Percentiles rank a stretch among this genome's conserved stretches.
These are phyloP conservation scores for Alectoris magna DNA, from an alignment of 2,797 vertebrate species.

Conservation along the genomic window DNA sequence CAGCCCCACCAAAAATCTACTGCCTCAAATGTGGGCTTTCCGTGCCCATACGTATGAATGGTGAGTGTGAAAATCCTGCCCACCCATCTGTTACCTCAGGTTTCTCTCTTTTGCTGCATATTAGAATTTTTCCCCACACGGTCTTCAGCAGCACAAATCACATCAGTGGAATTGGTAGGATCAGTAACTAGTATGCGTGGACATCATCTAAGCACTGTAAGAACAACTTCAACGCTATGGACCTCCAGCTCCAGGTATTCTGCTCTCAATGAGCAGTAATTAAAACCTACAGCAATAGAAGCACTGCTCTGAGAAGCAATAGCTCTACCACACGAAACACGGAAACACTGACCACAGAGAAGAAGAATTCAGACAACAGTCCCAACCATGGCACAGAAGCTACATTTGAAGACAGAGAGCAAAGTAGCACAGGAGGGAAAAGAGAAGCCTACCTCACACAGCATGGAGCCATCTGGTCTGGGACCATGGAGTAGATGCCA, in stretches of 20 bases:
- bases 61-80: constrained; percentile 59
- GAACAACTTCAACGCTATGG: neutral
- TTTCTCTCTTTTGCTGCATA: neutral
- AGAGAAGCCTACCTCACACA: neutral
- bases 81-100: constrained; percentile 69
- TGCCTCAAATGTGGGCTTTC: constrained; percentile 25
- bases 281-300: constrained; percentile 13
- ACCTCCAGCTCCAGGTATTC: constrained; percentile 19
- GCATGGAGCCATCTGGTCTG: neutral
- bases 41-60: neutral
- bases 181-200: constrained; percentile 53
- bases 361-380: neutral
- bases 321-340: neutral
- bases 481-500: neutral
- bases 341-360: neutral
- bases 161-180: constrained; percentile 48
- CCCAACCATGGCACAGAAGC: neutral
- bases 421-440: neutral
- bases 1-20: constrained; percentile 54
- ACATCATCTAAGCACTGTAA: constrained; percentile 64
- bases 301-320: neutral
- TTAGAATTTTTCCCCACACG: constrained; percentile 49
- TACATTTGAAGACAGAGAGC: neutral
- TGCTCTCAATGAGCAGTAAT: neutral
- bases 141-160: constrained; percentile 47